These are phyloP conservation scores for Aleiodes testaceus DNA, from an alignment of 2,888 invertebrate species.

Conservation along the genomic window DNA sequence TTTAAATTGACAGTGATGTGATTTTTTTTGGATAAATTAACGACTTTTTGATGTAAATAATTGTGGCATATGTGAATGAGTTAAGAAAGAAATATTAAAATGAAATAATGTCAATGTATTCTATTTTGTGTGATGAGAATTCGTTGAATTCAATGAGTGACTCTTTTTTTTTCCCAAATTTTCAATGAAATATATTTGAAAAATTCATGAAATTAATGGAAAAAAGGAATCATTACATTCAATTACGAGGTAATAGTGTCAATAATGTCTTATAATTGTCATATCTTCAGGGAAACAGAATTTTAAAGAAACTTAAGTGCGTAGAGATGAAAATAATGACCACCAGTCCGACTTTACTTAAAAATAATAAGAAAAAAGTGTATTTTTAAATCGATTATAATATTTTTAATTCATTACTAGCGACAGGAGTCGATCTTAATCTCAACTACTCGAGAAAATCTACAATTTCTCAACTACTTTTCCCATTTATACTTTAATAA, in stretches of 20 bases:
- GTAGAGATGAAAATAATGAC: conserved; percentile 1
- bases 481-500: conserved; percentile 16
- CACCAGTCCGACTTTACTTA: conserved; percentile 24
- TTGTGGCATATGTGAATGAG: conserved; percentile 15
- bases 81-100: neutral
- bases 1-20: too few relatives aligned
- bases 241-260: neutral
- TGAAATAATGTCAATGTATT: conserved; percentile 6
- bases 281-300: conserved; percentile 21
- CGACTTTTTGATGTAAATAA: conserved; percentile 16
- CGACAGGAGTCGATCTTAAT: neutral
- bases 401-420: neutral
- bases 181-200: too few relatives aligned
- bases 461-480: neutral
- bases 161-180: too few relatives aligned
- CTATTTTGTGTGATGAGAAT: neutral
- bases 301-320: neutral
- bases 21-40: neutral
- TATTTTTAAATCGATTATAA: neutral
- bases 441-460: neutral
- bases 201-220: neutral
- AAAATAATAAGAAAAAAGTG: neutral
- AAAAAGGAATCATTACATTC: neutral
- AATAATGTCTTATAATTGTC: neutral
- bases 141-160: neutral